phyloP scores from a whole-genome alignment of 2,113 vertebrate species.

The Chaetodon trifascialis region DNA sequence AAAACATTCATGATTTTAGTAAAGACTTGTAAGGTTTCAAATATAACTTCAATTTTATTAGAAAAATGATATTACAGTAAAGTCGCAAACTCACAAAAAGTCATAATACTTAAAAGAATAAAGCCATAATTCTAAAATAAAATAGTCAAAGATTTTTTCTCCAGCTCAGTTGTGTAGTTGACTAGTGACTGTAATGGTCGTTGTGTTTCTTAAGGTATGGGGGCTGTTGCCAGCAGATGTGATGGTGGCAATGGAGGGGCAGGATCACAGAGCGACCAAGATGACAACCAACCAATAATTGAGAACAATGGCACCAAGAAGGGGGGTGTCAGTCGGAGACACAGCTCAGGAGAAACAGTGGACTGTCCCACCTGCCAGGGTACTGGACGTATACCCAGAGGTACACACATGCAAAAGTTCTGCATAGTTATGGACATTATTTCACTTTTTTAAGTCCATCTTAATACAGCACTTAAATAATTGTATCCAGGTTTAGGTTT shows the following conservation, averaged over 20 bases:
- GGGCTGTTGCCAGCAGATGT: background rate
- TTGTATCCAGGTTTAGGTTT: background rate
- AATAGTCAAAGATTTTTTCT: background rate
- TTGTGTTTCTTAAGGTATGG: slow-evolving; percentile 40
- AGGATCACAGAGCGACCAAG: background rate
- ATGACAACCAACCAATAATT: slow-evolving; percentile 39
- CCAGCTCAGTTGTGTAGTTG: background rate
- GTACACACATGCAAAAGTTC: slow-evolving; percentile 28
- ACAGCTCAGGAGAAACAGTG: slow-evolving; percentile 36
- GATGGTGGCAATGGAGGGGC: background rate
- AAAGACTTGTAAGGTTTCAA: background rate
- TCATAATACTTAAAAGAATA: too few species aligned
- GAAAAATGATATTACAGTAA: too few species aligned
- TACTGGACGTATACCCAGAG: slow-evolving; percentile 83
- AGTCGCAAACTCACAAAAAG: too few species aligned
- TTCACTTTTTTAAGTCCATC: background rate
- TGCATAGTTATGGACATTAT: too few species aligned
- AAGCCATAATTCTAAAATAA: too few species aligned
- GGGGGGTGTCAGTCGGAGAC: background rate
- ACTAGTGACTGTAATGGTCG: background rate
- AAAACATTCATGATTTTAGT: too few species aligned
- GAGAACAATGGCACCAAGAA: slow-evolving; percentile 1
- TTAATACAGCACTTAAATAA: too few species aligned
- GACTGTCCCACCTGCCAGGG: slow-evolving; percentile 86
- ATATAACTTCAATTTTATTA: too few species aligned